A percentile compares a stretch with the other conserved stretches of the same genome.
These are phyloP conservation scores for Prinia subflava DNA, from an alignment of 2,113 vertebrate genomes.

Conservation along the genomic window DNA sequence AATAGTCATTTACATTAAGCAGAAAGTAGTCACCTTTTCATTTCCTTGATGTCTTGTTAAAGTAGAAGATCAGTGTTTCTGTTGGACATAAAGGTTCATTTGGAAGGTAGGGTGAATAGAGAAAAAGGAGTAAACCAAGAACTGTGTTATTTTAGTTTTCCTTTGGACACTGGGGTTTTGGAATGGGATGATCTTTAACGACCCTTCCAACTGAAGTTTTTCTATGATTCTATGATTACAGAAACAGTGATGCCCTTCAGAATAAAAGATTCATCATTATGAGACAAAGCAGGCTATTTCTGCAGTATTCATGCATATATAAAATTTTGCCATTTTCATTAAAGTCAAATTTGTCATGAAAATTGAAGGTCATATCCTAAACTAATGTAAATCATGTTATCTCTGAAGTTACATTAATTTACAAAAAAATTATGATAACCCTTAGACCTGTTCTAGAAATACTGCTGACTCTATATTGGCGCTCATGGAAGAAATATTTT, in stretches of 20 bases:
- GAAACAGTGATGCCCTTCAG: not conserved
- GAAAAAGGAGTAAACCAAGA: not conserved
- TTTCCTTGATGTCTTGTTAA: not conserved
- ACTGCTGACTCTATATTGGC: not conserved
- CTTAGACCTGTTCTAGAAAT: not conserved
- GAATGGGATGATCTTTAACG: not conserved
- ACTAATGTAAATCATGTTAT: not conserved
- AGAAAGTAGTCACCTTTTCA: not conserved
- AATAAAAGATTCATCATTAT: not conserved
- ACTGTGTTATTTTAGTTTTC: not conserved
- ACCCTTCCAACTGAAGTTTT: not conserved
- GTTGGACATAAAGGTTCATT: not conserved
- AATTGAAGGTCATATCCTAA: not conserved
- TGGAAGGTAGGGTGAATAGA: not conserved
- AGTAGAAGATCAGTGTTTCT: not conserved
- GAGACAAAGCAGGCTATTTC: not conserved
- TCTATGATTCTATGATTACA: not conserved
- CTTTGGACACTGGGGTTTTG: not conserved
- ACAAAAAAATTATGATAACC: not conserved
- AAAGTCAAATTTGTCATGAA: not conserved
- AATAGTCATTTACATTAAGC: not conserved
- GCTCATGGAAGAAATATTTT: not conserved
- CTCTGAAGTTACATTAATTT: not conserved
- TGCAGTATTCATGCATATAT: not conserved
- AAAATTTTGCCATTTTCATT: not conserved